These are phyloP conservation scores for Psettodes erumei DNA, from an alignment of 2,113 vertebrate species.

Conservation along the genomic window DNA sequence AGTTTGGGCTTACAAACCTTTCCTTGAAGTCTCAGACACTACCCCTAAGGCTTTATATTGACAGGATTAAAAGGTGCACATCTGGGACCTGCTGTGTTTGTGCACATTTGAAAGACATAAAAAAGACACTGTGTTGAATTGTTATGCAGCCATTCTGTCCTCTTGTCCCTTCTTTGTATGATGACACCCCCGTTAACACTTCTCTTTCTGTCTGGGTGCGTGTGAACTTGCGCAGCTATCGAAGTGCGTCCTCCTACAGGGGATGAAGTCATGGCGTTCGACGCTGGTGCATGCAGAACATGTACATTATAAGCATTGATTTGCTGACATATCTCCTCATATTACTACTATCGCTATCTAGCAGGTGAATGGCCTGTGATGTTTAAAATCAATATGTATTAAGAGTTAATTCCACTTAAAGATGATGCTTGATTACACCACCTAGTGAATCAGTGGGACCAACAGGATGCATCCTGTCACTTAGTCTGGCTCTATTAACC, in stretches of 20 bases:
- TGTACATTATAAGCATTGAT: not conserved
- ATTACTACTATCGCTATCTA: no score
- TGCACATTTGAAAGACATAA: not conserved
- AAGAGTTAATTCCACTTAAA: not conserved
- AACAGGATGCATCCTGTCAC: slow-evolving; percentile 16
- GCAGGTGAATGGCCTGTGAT: not conserved
- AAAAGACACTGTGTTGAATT: not conserved
- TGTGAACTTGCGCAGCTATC: slow-evolving; percentile 1
- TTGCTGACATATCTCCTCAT: not conserved
- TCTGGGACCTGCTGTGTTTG: not conserved
- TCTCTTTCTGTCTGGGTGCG: slow-evolving; percentile 12
- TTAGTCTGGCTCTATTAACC: not conserved
- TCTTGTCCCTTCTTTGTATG: not conserved
- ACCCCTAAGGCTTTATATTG: not conserved
- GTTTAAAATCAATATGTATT: not conserved
- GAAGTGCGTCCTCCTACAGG: not conserved
- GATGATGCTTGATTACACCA: not conserved
- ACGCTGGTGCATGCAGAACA: not conserved
- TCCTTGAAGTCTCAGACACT: not conserved
- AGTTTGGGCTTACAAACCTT: not conserved
- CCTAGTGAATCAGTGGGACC: slow-evolving; percentile 23
- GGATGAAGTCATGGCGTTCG: not conserved
- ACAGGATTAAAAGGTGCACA: not conserved
- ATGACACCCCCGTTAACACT: slow-evolving; percentile 7
- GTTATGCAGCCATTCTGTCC: not conserved